Conservation (phyloP, 2,113 vertebrate genomes). For the Petrocephalus zakoni region DNA sequence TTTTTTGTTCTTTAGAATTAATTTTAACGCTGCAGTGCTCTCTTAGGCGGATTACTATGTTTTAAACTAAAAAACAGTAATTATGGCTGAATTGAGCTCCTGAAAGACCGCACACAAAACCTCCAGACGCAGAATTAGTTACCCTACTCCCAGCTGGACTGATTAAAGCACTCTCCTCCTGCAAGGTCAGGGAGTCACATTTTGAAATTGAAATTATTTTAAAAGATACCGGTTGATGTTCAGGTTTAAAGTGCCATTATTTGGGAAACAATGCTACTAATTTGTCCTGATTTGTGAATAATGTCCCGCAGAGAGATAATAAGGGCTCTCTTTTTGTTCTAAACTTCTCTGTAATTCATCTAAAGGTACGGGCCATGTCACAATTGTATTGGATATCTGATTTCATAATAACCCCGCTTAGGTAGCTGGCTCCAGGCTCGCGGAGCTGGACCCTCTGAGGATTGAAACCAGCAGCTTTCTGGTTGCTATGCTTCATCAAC, state of each 20-base stretch:
- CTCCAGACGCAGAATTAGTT: neutral
- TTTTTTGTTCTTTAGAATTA: neutral
- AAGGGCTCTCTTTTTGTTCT: neutral
- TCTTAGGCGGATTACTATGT: neutral
- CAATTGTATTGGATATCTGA: neutral
- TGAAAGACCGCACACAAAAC: slow-evolving; percentile 6
- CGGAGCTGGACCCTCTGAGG: neutral
- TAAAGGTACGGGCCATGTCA: neutral
- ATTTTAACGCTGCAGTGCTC: slow-evolving; percentile 1
- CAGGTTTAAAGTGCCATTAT: neutral
- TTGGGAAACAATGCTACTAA: neutral
- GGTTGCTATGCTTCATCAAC: neutral
- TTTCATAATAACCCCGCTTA: neutral
- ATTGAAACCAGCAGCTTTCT: neutral
- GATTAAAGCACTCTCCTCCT: neutral
- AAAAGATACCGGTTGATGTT: neutral
- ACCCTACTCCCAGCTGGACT: neutral
- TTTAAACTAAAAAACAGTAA: slow-evolving; percentile 9
- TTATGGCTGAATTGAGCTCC: slow-evolving; percentile 1
- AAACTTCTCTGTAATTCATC: neutral
- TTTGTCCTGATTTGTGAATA: neutral
- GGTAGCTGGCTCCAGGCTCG: neutral
- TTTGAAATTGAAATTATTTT: slow-evolving; percentile 4
- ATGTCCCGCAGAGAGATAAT: neutral
- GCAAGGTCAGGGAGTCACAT: neutral